Conservation (phyloP, 2,113 vertebrate species). For the Rhynchopsitta pachyrhyncha region DNA sequence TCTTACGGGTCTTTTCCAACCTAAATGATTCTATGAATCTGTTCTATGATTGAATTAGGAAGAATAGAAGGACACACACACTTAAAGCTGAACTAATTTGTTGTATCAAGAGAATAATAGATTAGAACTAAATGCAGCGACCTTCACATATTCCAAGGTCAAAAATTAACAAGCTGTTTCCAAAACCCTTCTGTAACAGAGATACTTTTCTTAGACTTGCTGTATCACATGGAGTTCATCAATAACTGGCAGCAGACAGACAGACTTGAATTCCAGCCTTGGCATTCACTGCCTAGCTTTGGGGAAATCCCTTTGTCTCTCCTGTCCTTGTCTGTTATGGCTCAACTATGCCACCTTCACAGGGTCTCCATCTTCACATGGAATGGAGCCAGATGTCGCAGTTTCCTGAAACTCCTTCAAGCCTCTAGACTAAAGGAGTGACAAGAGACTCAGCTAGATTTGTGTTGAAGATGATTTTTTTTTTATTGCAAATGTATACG, state of each 20-base stretch:
- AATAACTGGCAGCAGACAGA: not conserved
- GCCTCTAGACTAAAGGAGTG: not conserved
- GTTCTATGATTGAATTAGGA: not conserved
- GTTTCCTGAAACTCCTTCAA: not conserved
- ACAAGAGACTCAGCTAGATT: not conserved
- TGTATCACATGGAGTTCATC: not conserved
- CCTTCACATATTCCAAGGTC: not conserved
- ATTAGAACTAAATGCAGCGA: not conserved
- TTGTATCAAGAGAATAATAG: not conserved
- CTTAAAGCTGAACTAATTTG: not conserved
- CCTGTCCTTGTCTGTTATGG: not conserved
- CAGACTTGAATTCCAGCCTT: not conserved
- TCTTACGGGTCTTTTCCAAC: not conserved
- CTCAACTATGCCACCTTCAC: not conserved
- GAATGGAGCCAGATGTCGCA: not conserved
- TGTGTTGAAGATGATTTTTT: not conserved
- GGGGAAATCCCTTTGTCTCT: not conserved
- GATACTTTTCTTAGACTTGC: not conserved
- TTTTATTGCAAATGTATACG: slow-evolving; percentile 59
- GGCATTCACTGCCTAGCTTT: not conserved
- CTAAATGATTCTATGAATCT: not conserved
- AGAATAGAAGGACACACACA: not conserved
- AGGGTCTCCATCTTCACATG: not conserved
- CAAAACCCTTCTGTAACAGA: not conserved
- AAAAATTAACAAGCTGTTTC: not conserved